phyloP scores from a whole-genome alignment of 2,888 invertebrate genomes.

The Melieria crassipennis region DNA sequence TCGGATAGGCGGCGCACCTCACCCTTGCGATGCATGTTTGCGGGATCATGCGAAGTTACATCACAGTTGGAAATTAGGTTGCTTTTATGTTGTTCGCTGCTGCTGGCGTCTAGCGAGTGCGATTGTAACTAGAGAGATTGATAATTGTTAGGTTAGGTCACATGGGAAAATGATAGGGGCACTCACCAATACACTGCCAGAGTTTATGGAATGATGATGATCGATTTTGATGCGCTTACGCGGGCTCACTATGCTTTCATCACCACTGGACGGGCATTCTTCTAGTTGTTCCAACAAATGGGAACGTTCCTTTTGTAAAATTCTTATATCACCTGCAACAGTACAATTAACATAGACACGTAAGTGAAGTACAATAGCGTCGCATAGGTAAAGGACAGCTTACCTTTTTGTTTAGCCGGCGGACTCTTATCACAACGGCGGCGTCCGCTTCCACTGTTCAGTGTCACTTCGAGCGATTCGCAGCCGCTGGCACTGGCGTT shows the following conservation, averaged over 20 bases:
- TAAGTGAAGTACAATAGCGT: not conserved
- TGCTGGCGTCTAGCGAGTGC: conserved; percentile 49
- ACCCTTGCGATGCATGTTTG: conserved; percentile 59
- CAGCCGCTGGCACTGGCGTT: conserved; percentile 43
- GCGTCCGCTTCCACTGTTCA: conserved; percentile 46
- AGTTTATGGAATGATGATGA: conserved; percentile 63
- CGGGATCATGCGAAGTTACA: conserved; percentile 59
- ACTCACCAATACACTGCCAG: conserved; percentile 60
- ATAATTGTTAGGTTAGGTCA: conserved; percentile 5
- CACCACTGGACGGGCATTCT: conserved; percentile 77
- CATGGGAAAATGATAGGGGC: not conserved
- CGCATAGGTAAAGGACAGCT: not conserved
- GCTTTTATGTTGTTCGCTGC: conserved; percentile 46
- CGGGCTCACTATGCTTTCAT: conserved; percentile 72
- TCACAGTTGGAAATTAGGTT: conserved; percentile 65
- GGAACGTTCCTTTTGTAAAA: conserved; percentile 76
- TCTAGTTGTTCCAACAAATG: conserved; percentile 77
- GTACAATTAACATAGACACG: not conserved
- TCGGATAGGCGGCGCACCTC: conserved; percentile 70
- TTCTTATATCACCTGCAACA: conserved; percentile 72
- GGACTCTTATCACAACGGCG: conserved; percentile 66
- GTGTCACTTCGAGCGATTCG: conserved; percentile 52
- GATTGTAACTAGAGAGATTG: conserved; percentile 47
- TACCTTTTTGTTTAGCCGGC: conserved; percentile 58
- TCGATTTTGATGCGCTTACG: conserved; percentile 75